Evolutionary conservation across 2,797 vertebrate species (phyloP), one percentile per base, ranked within the genome.

Genomic region (Zalophus californianus): DNA sequence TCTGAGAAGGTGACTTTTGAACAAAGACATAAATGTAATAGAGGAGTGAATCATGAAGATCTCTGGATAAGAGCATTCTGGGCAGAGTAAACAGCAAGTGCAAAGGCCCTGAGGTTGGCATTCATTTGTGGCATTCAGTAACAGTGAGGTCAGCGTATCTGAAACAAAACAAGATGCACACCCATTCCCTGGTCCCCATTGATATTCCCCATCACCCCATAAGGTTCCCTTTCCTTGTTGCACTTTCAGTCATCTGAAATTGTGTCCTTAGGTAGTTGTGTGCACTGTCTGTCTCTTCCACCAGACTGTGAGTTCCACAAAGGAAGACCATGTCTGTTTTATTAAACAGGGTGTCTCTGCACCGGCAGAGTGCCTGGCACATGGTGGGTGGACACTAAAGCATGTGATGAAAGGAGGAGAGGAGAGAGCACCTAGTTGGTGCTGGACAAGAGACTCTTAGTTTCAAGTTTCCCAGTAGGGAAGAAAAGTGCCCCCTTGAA

Each of bases 1-100:
- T 79, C 62, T 58, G 54, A 44, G 21, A 75, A 90, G 27, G 27
- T 60, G 35, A 75, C 11, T 77, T 94, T 92, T 70, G 41, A 89
- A 68, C 35, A 35, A 44, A 85, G 35, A 35, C 10, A 23, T 56
- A 68, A 79, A 56, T 32, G 13, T 15, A 66, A 56, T 29, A 56
- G 48, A 48, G 20, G 4, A 50, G 41, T 5, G 21, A 95, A n/a
- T 62, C 32, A 2, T 9, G 35, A 12, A 78, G 44, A 1, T 62
- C 7, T 23, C 48, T 58, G 60, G 12, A 38, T 38, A 10, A 77
- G 18, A 73, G 0, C 29, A 52, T 58, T 62, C 29, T 0, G 3
- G 10, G 29, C 5, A 84, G 16, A 66, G 10, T 32, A 5, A 50
- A 11, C 3, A 41, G 52, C 13, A 32, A 25, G 52, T 23, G 29